These are phyloP conservation scores for Heliconius aoede DNA, from an alignment of 2,888 invertebrate genomes.

Conservation along the genomic window DNA sequence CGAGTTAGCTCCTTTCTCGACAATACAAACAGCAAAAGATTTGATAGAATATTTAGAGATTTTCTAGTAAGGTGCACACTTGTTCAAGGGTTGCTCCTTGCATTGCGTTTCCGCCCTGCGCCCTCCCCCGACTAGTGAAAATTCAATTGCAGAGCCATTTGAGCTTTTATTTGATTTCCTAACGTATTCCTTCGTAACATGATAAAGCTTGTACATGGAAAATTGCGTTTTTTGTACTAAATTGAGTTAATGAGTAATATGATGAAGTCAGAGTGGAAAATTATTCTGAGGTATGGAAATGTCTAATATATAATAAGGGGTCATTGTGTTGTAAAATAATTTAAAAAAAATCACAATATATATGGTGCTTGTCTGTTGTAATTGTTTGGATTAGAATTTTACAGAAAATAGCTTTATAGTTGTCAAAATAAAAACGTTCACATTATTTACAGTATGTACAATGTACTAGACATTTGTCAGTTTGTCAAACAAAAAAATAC, in stretches of 20 bases:
- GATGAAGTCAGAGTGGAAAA: not conserved
- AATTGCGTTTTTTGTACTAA: not conserved
- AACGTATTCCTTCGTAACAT: conserved; percentile 33
- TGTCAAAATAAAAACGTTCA: too few species aligned
- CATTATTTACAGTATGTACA: not conserved
- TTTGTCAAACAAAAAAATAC: too few species aligned
- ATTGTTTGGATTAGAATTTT: too few species aligned
- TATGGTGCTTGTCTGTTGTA: too few species aligned
- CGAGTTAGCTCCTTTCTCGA: not conserved
- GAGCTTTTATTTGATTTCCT: conserved; percentile 41
- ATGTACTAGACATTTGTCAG: not conserved
- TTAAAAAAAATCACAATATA: too few species aligned
- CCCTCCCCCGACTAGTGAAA: conserved; percentile 35
- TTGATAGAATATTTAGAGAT: conserved; percentile 10
- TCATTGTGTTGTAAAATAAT: too few species aligned
- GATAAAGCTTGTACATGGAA: conserved; percentile 30
- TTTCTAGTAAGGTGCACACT: conserved; percentile 12
- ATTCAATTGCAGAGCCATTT: conserved; percentile 45
- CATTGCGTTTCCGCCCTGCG: conserved; percentile 32
- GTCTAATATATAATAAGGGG: too few species aligned
- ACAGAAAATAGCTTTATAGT: too few species aligned
- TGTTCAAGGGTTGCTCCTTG: conserved; percentile 28
- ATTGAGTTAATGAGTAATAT: not conserved
- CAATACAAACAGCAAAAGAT: conserved; percentile 4
- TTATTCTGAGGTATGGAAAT: not conserved